These are phyloP conservation scores for Drosophila lutescens DNA, from an alignment of 2,888 invertebrate species.

Conservation along the genomic window DNA sequence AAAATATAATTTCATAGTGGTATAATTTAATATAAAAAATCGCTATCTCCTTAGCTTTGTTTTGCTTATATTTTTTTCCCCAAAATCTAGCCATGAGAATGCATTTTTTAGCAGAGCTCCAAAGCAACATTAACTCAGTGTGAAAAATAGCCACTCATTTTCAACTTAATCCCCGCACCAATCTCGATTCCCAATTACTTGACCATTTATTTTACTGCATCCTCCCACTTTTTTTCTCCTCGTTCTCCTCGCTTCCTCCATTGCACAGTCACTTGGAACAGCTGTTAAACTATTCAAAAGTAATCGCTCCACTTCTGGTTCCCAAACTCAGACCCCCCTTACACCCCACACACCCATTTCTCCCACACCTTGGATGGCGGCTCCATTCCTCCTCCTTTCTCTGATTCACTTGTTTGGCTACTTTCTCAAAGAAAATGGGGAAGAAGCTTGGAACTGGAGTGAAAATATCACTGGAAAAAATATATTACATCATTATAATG, in stretches of 20 bases:
- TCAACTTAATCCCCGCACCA: constrained; percentile 38
- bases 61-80: neutral
- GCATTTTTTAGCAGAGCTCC: neutral
- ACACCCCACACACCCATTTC: neutral
- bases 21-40: neutral
- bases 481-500: no score
- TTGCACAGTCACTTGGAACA: constrained; percentile 32
- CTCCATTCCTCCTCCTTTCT: neutral
- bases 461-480: neutral
- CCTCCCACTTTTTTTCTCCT: neutral
- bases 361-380: constrained; percentile 1
- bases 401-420: constrained; percentile 35
- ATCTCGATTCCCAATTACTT: constrained; percentile 41
- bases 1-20: neutral
- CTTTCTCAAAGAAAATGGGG: constrained; percentile 28
- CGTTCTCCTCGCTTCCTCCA: neutral
- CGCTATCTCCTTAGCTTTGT: neutral
- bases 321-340: neutral
- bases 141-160: constrained; percentile 34
- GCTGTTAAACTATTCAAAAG: constrained; percentile 42
- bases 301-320: constrained; percentile 38
- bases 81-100: constrained; percentile 1
- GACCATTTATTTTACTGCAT: constrained; percentile 42
- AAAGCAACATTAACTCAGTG: constrained; percentile 5
- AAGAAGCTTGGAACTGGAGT: constrained; percentile 6